Percentiles rank a stretch among this genome's conserved stretches.
phyloP scores from a whole-genome alignment of 2,113 vertebrate species.

The Sterrhoptilus dennistouni region DNA sequence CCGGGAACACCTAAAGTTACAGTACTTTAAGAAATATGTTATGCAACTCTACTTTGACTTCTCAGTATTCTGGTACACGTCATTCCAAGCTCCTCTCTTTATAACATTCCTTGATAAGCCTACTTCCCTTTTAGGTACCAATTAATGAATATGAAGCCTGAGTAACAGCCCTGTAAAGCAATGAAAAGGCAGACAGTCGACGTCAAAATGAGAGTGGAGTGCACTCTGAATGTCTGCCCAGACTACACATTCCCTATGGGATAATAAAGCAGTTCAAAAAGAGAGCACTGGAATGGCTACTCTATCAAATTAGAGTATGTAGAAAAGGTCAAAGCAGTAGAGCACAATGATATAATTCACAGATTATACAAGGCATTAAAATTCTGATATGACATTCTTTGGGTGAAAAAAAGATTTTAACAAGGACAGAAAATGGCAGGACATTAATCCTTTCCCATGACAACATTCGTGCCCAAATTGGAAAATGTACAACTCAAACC shows the following conservation, averaged over 20 bases:
- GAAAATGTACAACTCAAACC: slow-evolving; percentile 40
- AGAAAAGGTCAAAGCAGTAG: slow-evolving; percentile 75
- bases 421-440: slow-evolving; percentile 43
- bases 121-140: slow-evolving; percentile 8
- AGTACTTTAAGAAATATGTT: not conserved
- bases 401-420: slow-evolving; percentile 51
- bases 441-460: slow-evolving; percentile 58
- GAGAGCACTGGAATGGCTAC: slow-evolving; percentile 50
- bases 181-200: slow-evolving; percentile 15
- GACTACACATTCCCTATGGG: slow-evolving; percentile 19
- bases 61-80: not conserved
- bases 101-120: not conserved
- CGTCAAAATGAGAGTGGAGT: slow-evolving; percentile 27
- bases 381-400: slow-evolving; percentile 65
- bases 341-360: slow-evolving; percentile 72
- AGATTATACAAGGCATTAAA: slow-evolving; percentile 71
- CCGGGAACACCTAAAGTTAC: not conserved
- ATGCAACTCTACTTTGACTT: not conserved
- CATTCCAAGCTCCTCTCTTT: not conserved
- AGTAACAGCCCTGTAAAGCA: slow-evolving; percentile 26
- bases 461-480: slow-evolving; percentile 31
- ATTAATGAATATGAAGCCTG: slow-evolving; percentile 26
- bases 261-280: slow-evolving; percentile 68
- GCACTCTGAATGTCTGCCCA: slow-evolving; percentile 55
- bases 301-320: slow-evolving; percentile 68